Evolutionary conservation across 92 coral and sea anemone genomes (phyloP), one percentile per base, ranked within the genome.

Genomic region (Umimayanthus kanabou): DNA sequence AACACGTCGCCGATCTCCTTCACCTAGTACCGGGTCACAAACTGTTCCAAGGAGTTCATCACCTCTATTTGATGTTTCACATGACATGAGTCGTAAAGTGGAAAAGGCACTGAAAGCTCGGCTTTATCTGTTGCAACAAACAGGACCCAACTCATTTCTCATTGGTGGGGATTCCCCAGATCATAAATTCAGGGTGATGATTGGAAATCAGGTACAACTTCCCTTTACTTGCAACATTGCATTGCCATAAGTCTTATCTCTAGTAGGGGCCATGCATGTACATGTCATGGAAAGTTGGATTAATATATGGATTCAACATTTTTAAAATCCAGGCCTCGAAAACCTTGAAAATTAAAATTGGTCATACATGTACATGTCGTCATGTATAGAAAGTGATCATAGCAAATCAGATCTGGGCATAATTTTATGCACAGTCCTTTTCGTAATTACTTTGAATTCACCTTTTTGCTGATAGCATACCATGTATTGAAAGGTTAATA

Each of bases 111-210:
- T 91, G 87, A 89, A 96, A 45, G 98, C 98, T 26, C 92, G 99
- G 66, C 92, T 97, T 71, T 97, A 97, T 88, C 93, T 97, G n/a
- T 69, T 97, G 20, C 98, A 95, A 75, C 99, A 97, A 94, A 88
- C 96, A 53, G 99, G 99, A 28, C 99, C 99, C 1, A 97, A 97
- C 87, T 97, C 99, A 0, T 97, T 97, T 42, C 82, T 97, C 69
- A 97, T 97, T 92, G 97, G 99, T 82, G 99, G 99, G 57, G 99
- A 97, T 84, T 95, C 98, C 1, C 99, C 99, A 13, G 94, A 88
- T 85, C 99, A 97, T 88, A 97, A 97, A 85, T 97, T 97, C 86
- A 91, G 95, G 64, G 99, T 97, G 73, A 97, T 97, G 90, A 97
- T 97, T 81, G 99, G 99, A 50, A 96, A 96, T 72, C 99, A 97